phyloP scores from a whole-genome alignment of 2,888 invertebrate species.

The Drosophila koepferae region DNA sequence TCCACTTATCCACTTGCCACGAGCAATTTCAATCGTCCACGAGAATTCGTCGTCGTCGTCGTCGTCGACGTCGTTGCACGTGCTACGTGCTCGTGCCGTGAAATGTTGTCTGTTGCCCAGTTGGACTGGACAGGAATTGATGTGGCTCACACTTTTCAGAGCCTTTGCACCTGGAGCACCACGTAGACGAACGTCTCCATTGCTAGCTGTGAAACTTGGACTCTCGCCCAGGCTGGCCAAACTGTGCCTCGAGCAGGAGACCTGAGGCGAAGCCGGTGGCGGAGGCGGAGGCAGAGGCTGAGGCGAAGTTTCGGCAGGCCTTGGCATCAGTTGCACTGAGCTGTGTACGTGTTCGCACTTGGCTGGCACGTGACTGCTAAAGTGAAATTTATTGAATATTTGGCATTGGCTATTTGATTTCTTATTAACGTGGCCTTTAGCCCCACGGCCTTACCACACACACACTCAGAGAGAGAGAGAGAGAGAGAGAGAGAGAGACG shows the following conservation, averaged over 20 bases:
- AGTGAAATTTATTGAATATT: constrained; percentile 82
- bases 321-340: constrained; percentile 76
- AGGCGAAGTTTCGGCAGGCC: constrained; percentile 4
- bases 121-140: constrained; percentile 72
- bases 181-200: constrained; percentile 39
- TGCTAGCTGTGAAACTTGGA: constrained; percentile 18
- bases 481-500: no score
- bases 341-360: constrained; percentile 81
- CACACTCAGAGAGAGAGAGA: neutral
- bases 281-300: neutral
- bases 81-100: constrained; percentile 43
- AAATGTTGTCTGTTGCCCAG: constrained; percentile 69
- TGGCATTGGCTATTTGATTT: constrained; percentile 81
- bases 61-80: constrained; percentile 56
- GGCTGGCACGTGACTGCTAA: constrained; percentile 77
- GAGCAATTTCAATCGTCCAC: constrained; percentile 76
- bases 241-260: neutral
- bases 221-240: neutral
- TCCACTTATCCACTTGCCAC: constrained; percentile 79
- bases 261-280: neutral
- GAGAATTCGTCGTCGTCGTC: constrained; percentile 46
- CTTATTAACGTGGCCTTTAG: constrained; percentile 70
- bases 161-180: constrained; percentile 73
- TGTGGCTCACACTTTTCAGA: constrained; percentile 70
- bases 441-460: constrained; percentile 4